Evolutionary conservation across 2,888 invertebrate species (phyloP).

Genomic region (Oligia latruncula): DNA sequence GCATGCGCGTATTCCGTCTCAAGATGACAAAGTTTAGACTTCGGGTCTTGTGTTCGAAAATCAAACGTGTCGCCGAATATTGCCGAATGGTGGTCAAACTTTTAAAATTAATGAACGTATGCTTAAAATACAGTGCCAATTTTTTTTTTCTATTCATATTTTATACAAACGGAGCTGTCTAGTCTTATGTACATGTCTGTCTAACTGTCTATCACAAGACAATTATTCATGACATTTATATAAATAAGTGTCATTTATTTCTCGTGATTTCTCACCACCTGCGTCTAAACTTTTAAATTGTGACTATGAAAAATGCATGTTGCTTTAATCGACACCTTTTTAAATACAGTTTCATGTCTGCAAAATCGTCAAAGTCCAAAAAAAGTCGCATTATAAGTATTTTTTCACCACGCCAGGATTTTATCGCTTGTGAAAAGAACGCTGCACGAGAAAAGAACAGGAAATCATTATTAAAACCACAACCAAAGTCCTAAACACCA

Average conservation of each 20-base stretch:
- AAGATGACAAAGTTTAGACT: conserved; percentile 66
- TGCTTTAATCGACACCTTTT: background rate
- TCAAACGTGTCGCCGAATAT: conserved; percentile 44
- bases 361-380: background rate
- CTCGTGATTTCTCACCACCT: conserved; percentile 31
- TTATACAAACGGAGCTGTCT: conserved; percentile 27
- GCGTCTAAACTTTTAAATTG: conserved; percentile 45
- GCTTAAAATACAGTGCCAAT: background rate
- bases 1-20: conserved; percentile 70
- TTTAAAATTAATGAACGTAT: conserved; percentile 9
- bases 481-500: conserved; percentile 5
- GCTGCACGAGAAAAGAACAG: no score
- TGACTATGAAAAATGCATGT: conserved; percentile 46
- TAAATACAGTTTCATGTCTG: background rate
- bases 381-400: background rate
- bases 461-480: background rate
- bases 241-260: conserved; percentile 16
- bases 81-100: conserved; percentile 2
- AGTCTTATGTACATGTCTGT: conserved; percentile 20
- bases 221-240: conserved; percentile 45
- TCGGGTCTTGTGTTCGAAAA: conserved; percentile 41
- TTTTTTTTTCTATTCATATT: conserved; percentile 10
- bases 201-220: conserved; percentile 47
- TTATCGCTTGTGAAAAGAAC: background rate
- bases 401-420: background rate